These are phyloP conservation scores for Coendou prehensilis DNA, from an alignment of 2,797 vertebrate genomes.

Conservation along the genomic window DNA sequence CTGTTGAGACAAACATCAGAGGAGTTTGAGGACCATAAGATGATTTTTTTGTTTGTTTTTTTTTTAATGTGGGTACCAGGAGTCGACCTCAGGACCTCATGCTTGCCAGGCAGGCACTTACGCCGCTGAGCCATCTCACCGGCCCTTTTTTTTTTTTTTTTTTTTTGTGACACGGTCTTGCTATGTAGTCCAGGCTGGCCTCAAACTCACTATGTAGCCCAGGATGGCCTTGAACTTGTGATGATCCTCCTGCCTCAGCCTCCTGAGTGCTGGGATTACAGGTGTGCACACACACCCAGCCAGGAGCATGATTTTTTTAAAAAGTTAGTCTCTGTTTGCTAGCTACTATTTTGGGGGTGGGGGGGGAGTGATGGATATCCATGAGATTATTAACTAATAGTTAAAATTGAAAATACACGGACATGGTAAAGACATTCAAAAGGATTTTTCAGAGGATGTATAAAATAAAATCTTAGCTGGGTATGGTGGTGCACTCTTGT, in stretches of 20 bases:
- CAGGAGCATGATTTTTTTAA: too few relatives aligned
- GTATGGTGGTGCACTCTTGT: neutral
- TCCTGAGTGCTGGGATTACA: too few relatives aligned
- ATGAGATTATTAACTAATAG: conserved; percentile 29
- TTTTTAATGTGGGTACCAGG: too few relatives aligned
- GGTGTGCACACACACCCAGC: too few relatives aligned
- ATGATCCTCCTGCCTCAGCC: too few relatives aligned
- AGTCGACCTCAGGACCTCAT: too few relatives aligned
- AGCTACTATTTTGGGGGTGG: neutral
- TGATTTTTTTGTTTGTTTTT: neutral
- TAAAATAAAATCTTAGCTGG: neutral
- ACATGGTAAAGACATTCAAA: neutral
- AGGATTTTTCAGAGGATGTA: neutral
- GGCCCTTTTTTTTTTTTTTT: too few relatives aligned
- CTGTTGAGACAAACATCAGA: neutral
- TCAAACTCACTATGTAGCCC: neutral
- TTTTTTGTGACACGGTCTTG: neutral
- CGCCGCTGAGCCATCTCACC: too few relatives aligned
- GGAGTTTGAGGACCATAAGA: neutral
- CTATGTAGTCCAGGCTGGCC: neutral
- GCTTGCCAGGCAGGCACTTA: too few relatives aligned
- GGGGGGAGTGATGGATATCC: neutral
- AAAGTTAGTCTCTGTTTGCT: neutral
- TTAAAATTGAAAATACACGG: conserved; percentile 39
- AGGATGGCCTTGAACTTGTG: too few relatives aligned